Conservation (phyloP, 2,888 invertebrate species). For the Sarcophaga carnaria region DNA sequence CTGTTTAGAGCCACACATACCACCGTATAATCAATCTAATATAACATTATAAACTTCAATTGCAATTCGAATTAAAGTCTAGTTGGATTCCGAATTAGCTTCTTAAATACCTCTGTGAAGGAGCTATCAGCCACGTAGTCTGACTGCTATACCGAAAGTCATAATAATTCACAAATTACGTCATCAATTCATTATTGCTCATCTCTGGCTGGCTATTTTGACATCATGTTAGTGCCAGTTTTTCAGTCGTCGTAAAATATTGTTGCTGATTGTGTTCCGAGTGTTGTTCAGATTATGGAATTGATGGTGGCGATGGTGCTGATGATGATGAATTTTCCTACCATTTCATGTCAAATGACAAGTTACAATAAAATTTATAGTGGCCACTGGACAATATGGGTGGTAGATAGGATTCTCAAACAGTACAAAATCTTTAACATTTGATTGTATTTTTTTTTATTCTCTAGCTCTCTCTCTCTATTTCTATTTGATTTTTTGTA, state of each 20-base stretch:
- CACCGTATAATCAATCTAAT: too few relatives aligned
- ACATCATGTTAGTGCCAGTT: background rate
- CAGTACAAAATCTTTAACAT: conserved; percentile 51
- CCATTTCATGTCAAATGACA: conserved; percentile 66
- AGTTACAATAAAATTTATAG: conserved; percentile 66
- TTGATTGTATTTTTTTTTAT: conserved; percentile 12
- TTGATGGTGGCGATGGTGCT: conserved; percentile 36
- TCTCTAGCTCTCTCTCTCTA: background rate
- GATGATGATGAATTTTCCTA: conserved; percentile 49
- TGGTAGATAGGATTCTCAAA: conserved; percentile 56
- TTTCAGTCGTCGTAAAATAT: conserved; percentile 16
- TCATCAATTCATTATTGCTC: background rate
- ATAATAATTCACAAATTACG: background rate
- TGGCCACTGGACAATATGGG: conserved; percentile 63
- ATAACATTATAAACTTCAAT: too few relatives aligned
- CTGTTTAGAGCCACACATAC: too few relatives aligned
- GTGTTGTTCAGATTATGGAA: conserved; percentile 28
- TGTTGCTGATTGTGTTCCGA: conserved; percentile 44
- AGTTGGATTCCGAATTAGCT: too few relatives aligned
- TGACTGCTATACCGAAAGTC: too few relatives aligned
- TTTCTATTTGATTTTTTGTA: background rate
- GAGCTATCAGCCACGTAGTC: too few relatives aligned
- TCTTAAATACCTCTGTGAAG: too few relatives aligned
- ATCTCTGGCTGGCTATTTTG: conserved; percentile 18
- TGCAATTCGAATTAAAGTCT: too few relatives aligned